A percentile compares a stretch with the other conserved stretches of the same genome.
Evolutionary conservation across 2,113 vertebrate genomes (phyloP).

Genomic region (Danio rerio): GRCz12tu NC_133184.1:22832001-22832500

Average conservation of each 20-base stretch:
- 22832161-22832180: too few relatives aligned
- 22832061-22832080: too few relatives aligned
- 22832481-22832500: constrained; percentile 37
- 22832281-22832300: constrained; percentile 73
- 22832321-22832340: constrained; percentile 70
- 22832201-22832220: too few relatives aligned
- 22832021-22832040: too few relatives aligned
- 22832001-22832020: too few relatives aligned
- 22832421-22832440: constrained; percentile 79
- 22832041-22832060: too few relatives aligned
- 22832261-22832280: not conserved
- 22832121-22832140: too few relatives aligned
- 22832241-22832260: constrained; percentile 52
- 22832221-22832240: not conserved
- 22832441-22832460: constrained; percentile 83
- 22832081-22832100: too few relatives aligned
- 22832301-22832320: constrained; percentile 66
- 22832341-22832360: constrained; percentile 88
- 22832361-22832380: constrained; percentile 76
- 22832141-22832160: too few relatives aligned
- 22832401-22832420: constrained; percentile 63
- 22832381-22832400: constrained; percentile 71
- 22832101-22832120: too few relatives aligned
- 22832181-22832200: too few relatives aligned
- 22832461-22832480: constrained; percentile 97